Conservation (phyloP, 2,888 invertebrate species). For the Synergus itoensis region DNA sequence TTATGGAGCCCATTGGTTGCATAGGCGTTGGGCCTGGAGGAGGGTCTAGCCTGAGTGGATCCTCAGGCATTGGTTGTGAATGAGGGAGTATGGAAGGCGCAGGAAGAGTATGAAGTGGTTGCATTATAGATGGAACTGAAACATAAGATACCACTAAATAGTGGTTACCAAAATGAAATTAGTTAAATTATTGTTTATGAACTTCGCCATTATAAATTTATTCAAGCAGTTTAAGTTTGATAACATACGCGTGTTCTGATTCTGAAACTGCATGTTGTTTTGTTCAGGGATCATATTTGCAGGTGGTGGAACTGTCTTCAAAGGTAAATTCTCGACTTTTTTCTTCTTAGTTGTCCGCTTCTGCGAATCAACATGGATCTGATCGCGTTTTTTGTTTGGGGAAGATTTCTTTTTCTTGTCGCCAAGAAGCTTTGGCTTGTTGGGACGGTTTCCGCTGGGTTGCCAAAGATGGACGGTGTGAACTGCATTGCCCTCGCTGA, state of each 20-base stretch:
- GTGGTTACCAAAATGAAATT: neutral
- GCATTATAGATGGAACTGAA: constrained; percentile 67
- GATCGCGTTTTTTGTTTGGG: constrained; percentile 60
- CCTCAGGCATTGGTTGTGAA: constrained; percentile 43
- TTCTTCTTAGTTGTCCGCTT: constrained; percentile 59
- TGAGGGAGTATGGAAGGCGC: constrained; percentile 47
- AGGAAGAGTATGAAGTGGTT: constrained; percentile 65
- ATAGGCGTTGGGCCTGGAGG: constrained; percentile 55
- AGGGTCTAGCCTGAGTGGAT: constrained; percentile 49
- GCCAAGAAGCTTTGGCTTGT: constrained; percentile 67
- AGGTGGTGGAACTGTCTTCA: constrained; percentile 59
- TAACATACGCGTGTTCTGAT: constrained; percentile 63
- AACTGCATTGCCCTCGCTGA: constrained; percentile 73
- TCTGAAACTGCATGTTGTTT: constrained; percentile 65
- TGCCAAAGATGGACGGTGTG: constrained; percentile 76
- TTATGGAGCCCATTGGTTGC: constrained; percentile 68
- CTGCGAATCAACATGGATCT: constrained; percentile 40
- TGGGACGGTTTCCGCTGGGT: constrained; percentile 75
- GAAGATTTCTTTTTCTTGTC: constrained; percentile 67
- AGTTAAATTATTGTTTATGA: neutral
- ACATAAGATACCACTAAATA: constrained; percentile 63
- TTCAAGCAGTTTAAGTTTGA: neutral
- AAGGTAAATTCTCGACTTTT: constrained; percentile 52
- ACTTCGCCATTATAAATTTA: no score
- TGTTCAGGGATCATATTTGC: constrained; percentile 63